A percentile compares a stretch with the other conserved stretches of the same genome.
These are phyloP conservation scores for Pituophis catenifer DNA, from an alignment of 2,113 vertebrate species.

Conservation along the genomic window DNA sequence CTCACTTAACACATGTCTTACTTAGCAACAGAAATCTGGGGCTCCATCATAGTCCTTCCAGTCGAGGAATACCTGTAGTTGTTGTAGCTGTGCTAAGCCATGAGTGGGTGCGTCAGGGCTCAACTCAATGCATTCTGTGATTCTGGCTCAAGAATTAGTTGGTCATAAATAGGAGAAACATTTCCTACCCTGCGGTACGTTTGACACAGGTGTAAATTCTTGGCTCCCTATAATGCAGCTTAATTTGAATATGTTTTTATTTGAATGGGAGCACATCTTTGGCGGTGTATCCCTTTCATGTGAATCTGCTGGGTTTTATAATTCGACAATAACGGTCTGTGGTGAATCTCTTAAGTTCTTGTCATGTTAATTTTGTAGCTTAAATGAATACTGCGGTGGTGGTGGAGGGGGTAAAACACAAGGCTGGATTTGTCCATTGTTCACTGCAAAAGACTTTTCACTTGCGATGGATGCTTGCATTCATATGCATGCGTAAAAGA, in stretches of 20 bases:
- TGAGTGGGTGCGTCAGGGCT: background rate
- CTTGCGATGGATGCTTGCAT: background rate
- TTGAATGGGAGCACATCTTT: slow-evolving; percentile 35
- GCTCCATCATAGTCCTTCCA: no score
- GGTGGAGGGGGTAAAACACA: background rate
- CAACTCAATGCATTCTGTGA: background rate
- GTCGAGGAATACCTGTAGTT: background rate
- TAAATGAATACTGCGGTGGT: background rate
- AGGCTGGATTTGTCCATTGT: background rate
- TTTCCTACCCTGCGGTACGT: background rate
- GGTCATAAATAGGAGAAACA: rapidly evolving
- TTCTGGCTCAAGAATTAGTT: background rate
- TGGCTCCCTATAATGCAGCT: rapidly evolving
- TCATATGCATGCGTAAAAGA: background rate
- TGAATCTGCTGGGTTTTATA: slow-evolving; percentile 42
- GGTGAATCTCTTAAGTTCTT: slow-evolving; percentile 6
- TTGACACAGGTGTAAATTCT: slow-evolving; percentile 1
- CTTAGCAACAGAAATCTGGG: no score
- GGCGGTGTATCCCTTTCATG: slow-evolving; percentile 35
- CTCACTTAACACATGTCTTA: no score
- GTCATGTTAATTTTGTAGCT: background rate
- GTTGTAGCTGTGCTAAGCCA: background rate
- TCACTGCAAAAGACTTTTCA: background rate
- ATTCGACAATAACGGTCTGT: slow-evolving; percentile 16
- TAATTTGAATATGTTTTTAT: slow-evolving; percentile 35